These are phyloP conservation scores for Eupithecia abbreviata DNA, from an alignment of 2,888 invertebrate species.

Conservation along the genomic window DNA sequence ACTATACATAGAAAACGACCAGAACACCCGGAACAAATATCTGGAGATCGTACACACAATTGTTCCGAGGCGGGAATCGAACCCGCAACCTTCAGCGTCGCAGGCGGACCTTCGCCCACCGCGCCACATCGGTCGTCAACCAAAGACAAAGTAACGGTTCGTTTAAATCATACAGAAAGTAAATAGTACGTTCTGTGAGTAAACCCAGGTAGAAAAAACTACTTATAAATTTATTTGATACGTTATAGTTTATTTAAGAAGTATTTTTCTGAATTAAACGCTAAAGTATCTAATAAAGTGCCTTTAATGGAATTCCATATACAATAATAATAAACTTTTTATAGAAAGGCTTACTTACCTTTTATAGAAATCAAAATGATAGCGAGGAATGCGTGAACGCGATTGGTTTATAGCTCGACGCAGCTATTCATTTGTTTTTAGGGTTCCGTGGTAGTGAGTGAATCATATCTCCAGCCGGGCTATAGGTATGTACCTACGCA, in stretches of 20 bases:
- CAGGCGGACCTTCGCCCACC: too few species aligned
- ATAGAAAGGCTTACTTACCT: constrained; percentile 9
- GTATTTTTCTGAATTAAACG: background rate
- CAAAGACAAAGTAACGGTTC: background rate
- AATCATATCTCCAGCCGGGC: background rate
- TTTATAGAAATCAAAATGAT: constrained; percentile 55
- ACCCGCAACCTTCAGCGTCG: too few species aligned
- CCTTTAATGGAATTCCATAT: background rate
- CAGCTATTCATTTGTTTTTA: constrained; percentile 61
- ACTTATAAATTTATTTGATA: too few species aligned
- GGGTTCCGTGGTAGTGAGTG: constrained; percentile 44
- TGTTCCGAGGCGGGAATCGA: too few species aligned
- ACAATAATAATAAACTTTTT: background rate
- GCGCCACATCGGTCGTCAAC: too few species aligned
- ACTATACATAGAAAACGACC: too few species aligned
- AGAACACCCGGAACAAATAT: too few species aligned
- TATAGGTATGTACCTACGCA: too few species aligned
- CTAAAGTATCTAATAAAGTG: background rate
- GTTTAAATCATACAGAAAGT: background rate
- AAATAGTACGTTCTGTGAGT: background rate
- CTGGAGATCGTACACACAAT: too few species aligned
- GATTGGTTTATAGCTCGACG: constrained; percentile 50
- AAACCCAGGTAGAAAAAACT: background rate
- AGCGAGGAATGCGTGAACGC: constrained; percentile 60
- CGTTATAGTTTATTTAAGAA: background rate